Conservation (phyloP, 2,888 invertebrate species). For the Barypeithes pellucidus region DNA sequence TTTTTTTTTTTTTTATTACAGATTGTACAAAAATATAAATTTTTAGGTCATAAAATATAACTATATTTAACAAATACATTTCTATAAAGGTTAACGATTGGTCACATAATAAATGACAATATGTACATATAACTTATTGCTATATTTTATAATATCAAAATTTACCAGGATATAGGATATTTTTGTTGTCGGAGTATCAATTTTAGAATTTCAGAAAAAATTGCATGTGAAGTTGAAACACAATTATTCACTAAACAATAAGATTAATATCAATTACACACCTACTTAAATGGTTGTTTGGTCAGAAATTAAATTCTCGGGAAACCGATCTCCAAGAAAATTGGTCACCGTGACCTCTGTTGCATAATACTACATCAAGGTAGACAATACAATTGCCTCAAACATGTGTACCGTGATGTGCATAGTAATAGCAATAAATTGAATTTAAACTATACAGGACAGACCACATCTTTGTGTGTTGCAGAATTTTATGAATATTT, state of each 20-base stretch:
- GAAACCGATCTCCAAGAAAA: constrained; percentile 3
- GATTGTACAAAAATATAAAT: too few relatives aligned
- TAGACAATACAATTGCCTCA: constrained; percentile 1
- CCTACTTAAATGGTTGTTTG: not conserved
- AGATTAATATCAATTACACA: not conserved
- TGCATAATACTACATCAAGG: constrained; percentile 1
- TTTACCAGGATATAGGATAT: too few relatives aligned
- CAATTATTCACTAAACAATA: not conserved
- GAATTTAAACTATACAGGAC: too few relatives aligned
- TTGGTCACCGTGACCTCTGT: not conserved
- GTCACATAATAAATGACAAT: too few relatives aligned
- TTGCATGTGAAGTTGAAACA: not conserved
- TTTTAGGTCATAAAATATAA: too few relatives aligned
- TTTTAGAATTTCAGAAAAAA: not conserved
- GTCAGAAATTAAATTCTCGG: not conserved
- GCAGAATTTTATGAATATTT: too few relatives aligned
- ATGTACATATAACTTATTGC: too few relatives aligned
- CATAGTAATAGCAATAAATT: not conserved
- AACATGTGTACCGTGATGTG: not conserved
- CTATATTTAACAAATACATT: too few relatives aligned
- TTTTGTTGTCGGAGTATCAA: not conserved
- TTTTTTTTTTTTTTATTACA: too few relatives aligned
- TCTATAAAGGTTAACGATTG: too few relatives aligned
- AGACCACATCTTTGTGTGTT: too few relatives aligned
- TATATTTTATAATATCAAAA: too few relatives aligned